A percentile compares a stretch with the other conserved stretches of the same genome.
Evolutionary conservation across 2,888 invertebrate species (phyloP).

Genomic region (Lobophora halterata): DNA sequence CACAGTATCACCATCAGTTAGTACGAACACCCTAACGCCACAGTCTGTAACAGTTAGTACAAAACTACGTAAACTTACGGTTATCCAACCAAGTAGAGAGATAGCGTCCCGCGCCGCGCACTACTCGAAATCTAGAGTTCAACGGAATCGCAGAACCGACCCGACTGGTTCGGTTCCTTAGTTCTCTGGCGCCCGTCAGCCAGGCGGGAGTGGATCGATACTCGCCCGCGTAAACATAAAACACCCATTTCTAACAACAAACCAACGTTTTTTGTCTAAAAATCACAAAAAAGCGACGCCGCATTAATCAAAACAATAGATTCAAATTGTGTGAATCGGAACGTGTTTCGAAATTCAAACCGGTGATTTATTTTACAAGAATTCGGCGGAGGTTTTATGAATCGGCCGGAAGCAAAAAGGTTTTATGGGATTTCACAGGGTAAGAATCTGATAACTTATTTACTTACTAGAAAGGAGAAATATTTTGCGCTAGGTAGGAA

Average conservation of each 20-base stretch:
- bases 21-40: no score
- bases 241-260: slow-evolving; percentile 3
- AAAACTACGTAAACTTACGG: slow-evolving; percentile 6
- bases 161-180: no score
- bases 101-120: slow-evolving; percentile 18
- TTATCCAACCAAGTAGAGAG: slow-evolving; percentile 1
- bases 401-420: no score
- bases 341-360: slow-evolving; percentile 11
- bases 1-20: no score
- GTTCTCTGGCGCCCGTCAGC: slow-evolving; percentile 33
- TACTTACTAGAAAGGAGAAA: slow-evolving; percentile 7
- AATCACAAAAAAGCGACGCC: background rate
- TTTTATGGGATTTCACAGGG: slow-evolving; percentile 9
- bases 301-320: background rate
- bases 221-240: slow-evolving; percentile 14
- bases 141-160: slow-evolving; percentile 22
- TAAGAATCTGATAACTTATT: no score
- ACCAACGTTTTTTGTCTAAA: background rate
- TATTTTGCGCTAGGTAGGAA: slow-evolving; percentile 14
- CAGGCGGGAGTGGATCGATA: slow-evolving; percentile 31
- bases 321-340: slow-evolving; percentile 3
- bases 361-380: slow-evolving; percentile 3
- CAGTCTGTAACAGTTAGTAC: no score
- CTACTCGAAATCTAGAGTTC: slow-evolving; percentile 17
- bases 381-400: no score